Evolutionary conservation across 2,113 vertebrate species (phyloP).

Genomic region (Brachyhypopomus occidentalis): DNA sequence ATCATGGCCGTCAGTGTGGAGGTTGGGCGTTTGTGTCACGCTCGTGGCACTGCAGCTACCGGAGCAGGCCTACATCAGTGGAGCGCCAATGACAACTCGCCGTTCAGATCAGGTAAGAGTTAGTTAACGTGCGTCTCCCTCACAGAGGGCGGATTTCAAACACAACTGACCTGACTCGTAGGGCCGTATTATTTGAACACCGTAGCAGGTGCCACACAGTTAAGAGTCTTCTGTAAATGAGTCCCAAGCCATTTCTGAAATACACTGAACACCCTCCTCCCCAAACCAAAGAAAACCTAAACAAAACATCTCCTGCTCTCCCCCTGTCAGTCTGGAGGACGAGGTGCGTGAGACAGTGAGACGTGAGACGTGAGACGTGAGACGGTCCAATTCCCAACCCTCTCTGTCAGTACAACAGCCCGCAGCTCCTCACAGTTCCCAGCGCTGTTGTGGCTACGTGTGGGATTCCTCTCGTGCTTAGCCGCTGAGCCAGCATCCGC

Average conservation of each 20-base stretch:
- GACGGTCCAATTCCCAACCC: not conserved
- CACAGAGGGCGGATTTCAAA: not conserved
- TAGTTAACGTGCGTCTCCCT: not conserved
- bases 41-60: not conserved
- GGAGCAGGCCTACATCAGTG: slow-evolving; percentile 3
- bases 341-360: too few relatives aligned
- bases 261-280: too few relatives aligned
- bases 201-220: not conserved
- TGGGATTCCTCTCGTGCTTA: slow-evolving; percentile 34
- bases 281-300: too few relatives aligned
- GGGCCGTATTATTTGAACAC: not conserved
- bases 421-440: slow-evolving; percentile 33
- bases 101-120: not conserved
- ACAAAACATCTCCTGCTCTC: not conserved
- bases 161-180: not conserved
- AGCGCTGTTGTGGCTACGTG: slow-evolving; percentile 36
- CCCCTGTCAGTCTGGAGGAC: not conserved
- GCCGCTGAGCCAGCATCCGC: slow-evolving; percentile 29
- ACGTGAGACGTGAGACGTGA: too few relatives aligned
- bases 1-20: slow-evolving; percentile 13
- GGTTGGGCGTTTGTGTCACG: slow-evolving; percentile 23
- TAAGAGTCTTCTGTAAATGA: not conserved
- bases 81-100: not conserved
- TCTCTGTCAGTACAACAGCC: slow-evolving; percentile 2
- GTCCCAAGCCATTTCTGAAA: not conserved